A percentile compares a stretch with the other conserved stretches of the same genome.
Evolutionary conservation across 2,113 vertebrate species (phyloP).

Genomic region (Campylomormyrus tamandua): DNA sequence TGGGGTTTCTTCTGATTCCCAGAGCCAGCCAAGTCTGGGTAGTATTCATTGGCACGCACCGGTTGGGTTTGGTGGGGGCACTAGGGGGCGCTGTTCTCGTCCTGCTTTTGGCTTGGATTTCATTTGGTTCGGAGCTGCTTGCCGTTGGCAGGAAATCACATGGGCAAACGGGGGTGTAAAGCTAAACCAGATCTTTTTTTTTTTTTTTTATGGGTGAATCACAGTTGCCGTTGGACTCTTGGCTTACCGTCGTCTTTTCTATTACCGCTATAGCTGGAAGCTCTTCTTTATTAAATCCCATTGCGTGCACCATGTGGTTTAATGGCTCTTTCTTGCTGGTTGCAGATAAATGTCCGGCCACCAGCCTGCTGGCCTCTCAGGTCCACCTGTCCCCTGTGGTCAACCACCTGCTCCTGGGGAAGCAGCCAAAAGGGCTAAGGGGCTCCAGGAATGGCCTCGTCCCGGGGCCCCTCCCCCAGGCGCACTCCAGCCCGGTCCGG

Average conservation of each 20-base stretch:
- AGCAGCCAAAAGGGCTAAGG: constrained; percentile 63
- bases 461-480: constrained; percentile 54
- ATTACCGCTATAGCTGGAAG: background rate
- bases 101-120: background rate
- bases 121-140: background rate
- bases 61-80: background rate
- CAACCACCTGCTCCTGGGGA: constrained; percentile 94
- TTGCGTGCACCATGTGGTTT: background rate
- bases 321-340: constrained; percentile 32
- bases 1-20: constrained; percentile 56
- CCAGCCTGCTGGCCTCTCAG: constrained; percentile 82
- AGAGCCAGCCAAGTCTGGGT: constrained; percentile 58
- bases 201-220: background rate
- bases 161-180: background rate
- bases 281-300: background rate
- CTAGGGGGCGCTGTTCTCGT: background rate
- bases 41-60: constrained; percentile 35
- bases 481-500: constrained; percentile 32
- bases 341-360: constrained; percentile 87
- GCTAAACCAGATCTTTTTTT: background rate
- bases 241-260: background rate
- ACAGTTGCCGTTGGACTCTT: background rate
- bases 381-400: constrained; percentile 82
- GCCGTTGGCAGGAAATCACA: background rate
- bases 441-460: constrained; percentile 61